These are phyloP conservation scores for Corticium candelabrum DNA, from an alignment of 37 sponge, comb jelly and placozoan species.

Conservation along the genomic window DNA sequence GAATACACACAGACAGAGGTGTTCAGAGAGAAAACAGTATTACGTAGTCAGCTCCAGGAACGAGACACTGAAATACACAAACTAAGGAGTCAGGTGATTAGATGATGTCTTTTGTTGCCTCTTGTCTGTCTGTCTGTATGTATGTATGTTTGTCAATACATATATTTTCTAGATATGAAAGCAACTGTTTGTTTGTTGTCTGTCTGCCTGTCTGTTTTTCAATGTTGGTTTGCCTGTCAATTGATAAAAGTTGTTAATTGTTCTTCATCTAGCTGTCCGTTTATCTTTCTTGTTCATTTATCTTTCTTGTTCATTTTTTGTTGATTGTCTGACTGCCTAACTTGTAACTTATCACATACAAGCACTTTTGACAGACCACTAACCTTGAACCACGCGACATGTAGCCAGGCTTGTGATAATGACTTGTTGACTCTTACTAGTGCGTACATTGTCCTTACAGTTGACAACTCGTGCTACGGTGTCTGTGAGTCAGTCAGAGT, in stretches of 20 bases:
- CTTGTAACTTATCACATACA: too few relatives aligned
- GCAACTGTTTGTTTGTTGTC: too few relatives aligned
- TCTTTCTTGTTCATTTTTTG: neutral
- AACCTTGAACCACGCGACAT: too few relatives aligned
- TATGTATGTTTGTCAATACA: neutral
- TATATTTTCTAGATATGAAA: too few relatives aligned
- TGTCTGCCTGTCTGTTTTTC: neutral
- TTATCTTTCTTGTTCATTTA: neutral
- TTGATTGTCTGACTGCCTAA: too few relatives aligned
- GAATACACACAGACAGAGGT: neutral
- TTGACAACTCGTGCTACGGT: neutral
- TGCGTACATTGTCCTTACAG: too few relatives aligned
- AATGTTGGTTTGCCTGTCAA: neutral
- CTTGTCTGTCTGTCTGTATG: neutral
- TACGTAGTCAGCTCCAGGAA: neutral
- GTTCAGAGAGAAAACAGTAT: neutral
- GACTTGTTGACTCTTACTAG: too few relatives aligned
- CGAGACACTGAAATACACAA: too few relatives aligned
- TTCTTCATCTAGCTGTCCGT: neutral
- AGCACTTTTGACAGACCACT: too few relatives aligned
- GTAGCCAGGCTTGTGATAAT: too few relatives aligned
- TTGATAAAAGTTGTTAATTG: neutral
- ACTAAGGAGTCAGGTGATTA: neutral
- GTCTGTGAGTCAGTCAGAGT: constrained; percentile 12
- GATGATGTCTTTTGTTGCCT: neutral